These are phyloP conservation scores for Prinia subflava DNA, from an alignment of 2,113 vertebrate genomes.

Conservation along the genomic window DNA sequence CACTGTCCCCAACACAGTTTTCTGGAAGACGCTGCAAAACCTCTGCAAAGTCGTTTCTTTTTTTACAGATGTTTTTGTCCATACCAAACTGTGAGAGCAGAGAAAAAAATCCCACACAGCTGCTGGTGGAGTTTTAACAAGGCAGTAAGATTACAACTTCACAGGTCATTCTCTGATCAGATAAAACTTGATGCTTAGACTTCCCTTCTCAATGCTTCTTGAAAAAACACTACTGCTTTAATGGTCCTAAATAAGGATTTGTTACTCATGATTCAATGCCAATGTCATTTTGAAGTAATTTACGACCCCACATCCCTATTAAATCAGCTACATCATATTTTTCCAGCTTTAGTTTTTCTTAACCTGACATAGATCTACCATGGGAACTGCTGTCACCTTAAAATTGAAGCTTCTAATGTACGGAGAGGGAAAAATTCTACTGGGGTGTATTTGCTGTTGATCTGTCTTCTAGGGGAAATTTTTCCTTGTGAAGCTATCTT, in stretches of 20 bases:
- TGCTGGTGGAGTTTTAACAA: background rate
- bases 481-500: background rate
- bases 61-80: background rate
- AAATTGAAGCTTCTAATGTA: background rate
- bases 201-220: background rate
- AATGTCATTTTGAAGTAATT: background rate
- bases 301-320: background rate
- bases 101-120: accelerated
- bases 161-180: background rate
- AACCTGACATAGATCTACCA: background rate
- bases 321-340: background rate
- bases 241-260: background rate
- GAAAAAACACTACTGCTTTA: background rate
- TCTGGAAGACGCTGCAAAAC: accelerated
- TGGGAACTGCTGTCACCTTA: background rate
- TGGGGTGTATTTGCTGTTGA: background rate
- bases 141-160: background rate
- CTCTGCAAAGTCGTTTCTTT: background rate
- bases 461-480: background rate
- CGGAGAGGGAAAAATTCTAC: accelerated
- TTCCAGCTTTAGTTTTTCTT: background rate
- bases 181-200: background rate
- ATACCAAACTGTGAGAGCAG: background rate
- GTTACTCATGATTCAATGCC: background rate
- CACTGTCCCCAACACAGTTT: background rate